phyloP scores from a whole-genome alignment of 2,113 vertebrate species.

The Antennarius striatus region DNA sequence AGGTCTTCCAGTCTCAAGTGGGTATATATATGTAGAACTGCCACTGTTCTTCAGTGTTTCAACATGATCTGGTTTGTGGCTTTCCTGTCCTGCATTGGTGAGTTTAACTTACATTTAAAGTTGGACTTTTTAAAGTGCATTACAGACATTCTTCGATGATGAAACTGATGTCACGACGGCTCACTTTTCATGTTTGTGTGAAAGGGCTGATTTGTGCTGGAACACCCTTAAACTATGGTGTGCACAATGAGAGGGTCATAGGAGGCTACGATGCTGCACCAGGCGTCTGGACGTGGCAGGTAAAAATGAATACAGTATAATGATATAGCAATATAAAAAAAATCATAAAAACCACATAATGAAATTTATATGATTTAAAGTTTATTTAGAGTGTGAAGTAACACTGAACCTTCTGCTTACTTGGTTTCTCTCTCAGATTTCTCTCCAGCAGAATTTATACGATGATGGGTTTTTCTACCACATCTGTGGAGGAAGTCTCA shows the following conservation, averaged over 20 bases:
- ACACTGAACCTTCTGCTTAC: neutral
- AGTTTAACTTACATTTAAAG: neutral
- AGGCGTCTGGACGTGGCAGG: constrained; percentile 79
- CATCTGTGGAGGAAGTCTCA: constrained; percentile 65
- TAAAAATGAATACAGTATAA: constrained; percentile 30
- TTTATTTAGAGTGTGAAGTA: neutral
- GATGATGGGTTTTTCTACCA: constrained; percentile 29
- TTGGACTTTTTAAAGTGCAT: too few species aligned
- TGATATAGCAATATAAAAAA: too few species aligned
- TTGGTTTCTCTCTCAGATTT: constrained; percentile 41
- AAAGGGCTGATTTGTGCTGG: constrained; percentile 64
- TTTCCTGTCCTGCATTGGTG: constrained; percentile 68
- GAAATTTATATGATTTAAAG: too few species aligned
- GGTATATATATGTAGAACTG: constrained; percentile 47
- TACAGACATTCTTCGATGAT: too few species aligned
- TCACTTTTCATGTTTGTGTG: constrained; percentile 5
- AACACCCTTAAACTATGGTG: constrained; percentile 38
- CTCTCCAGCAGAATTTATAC: constrained; percentile 56
- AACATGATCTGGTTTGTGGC: constrained; percentile 64
- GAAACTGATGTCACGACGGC: neutral
- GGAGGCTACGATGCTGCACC: constrained; percentile 59
- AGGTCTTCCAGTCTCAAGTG: constrained; percentile 23
- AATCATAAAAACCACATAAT: too few species aligned
- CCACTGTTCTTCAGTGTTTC: neutral
- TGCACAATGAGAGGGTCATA: constrained; percentile 60